Percentiles rank a stretch among this genome's conserved stretches.
Evolutionary conservation across 2,888 invertebrate species (phyloP).

Genomic region (Vanessa cardui): DNA sequence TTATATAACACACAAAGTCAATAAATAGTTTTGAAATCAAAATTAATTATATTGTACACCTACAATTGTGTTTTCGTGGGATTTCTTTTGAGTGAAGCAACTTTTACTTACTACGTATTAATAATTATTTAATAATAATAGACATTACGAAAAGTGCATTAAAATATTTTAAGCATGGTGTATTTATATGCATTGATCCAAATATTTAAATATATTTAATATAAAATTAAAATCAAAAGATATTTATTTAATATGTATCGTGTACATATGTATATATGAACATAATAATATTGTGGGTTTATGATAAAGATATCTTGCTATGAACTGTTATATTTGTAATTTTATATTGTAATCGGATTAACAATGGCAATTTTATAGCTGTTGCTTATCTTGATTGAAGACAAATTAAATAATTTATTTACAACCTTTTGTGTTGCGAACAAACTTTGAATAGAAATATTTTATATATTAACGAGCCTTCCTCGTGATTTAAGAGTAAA

Average conservation of each 20-base stretch:
- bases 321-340: conserved; percentile 41
- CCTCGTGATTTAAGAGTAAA: background rate
- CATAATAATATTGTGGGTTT: conserved; percentile 20
- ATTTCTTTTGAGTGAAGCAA: too few species aligned
- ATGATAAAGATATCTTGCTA: conserved; percentile 32
- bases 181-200: too few species aligned
- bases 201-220: too few species aligned
- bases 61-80: too few species aligned
- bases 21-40: too few species aligned
- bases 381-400: conserved; percentile 67
- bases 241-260: background rate
- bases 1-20: too few species aligned
- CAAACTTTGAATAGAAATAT: background rate
- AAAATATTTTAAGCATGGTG: too few species aligned
- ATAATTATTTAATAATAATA: too few species aligned
- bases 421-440: background rate
- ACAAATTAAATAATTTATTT: conserved; percentile 44
- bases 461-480: background rate
- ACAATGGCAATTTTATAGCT: conserved; percentile 60
- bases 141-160: too few species aligned
- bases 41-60: too few species aligned
- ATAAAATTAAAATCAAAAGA: too few species aligned
- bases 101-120: too few species aligned
- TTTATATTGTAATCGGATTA: conserved; percentile 54
- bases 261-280: background rate